A percentile compares a stretch with the other conserved stretches of the same genome.
These are phyloP conservation scores for Lophotriccus pileatus DNA, from an alignment of 2,797 vertebrate genomes.

Conservation along the genomic window DNA sequence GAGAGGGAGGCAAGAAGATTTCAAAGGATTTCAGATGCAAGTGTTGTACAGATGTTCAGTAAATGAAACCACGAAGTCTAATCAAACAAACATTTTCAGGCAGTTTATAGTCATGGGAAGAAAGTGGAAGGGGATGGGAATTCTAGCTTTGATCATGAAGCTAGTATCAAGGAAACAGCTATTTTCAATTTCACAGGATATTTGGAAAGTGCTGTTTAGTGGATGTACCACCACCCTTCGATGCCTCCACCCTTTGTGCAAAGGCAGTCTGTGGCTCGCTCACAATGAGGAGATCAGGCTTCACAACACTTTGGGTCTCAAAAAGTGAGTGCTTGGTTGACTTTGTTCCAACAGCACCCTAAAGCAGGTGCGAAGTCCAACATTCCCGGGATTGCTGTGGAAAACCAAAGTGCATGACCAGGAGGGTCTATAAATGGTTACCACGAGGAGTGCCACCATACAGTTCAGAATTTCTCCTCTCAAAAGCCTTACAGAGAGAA, in stretches of 20 bases:
- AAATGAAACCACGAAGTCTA: slow-evolving; percentile 39
- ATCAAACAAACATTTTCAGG: slow-evolving; percentile 52
- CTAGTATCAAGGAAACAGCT: slow-evolving; percentile 18
- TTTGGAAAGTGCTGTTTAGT: neutral
- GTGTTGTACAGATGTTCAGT: slow-evolving; percentile 57
- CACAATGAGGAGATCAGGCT: neutral
- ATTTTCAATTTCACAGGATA: slow-evolving; percentile 23
- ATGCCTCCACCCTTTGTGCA: neutral
- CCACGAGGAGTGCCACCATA: neutral
- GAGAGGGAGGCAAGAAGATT: neutral
- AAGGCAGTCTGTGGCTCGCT: neutral
- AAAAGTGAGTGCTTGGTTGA: neutral
- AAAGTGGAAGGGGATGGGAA: slow-evolving; percentile 36
- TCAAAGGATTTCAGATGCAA: slow-evolving; percentile 49
- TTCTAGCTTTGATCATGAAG: slow-evolving; percentile 43
- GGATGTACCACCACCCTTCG: neutral
- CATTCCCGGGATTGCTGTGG: neutral
- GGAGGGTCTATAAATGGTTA: neutral
- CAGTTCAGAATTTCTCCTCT: neutral
- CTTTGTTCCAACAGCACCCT: neutral
- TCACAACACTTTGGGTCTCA: neutral
- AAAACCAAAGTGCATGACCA: neutral
- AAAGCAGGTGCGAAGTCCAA: neutral
- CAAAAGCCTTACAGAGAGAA: neutral
- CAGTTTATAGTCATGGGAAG: slow-evolving; percentile 39